A percentile compares a stretch with the other conserved stretches of the same genome.
Evolutionary conservation across 2,113 vertebrate species (phyloP).

Genomic region (Monarcha castaneiventris): DNA sequence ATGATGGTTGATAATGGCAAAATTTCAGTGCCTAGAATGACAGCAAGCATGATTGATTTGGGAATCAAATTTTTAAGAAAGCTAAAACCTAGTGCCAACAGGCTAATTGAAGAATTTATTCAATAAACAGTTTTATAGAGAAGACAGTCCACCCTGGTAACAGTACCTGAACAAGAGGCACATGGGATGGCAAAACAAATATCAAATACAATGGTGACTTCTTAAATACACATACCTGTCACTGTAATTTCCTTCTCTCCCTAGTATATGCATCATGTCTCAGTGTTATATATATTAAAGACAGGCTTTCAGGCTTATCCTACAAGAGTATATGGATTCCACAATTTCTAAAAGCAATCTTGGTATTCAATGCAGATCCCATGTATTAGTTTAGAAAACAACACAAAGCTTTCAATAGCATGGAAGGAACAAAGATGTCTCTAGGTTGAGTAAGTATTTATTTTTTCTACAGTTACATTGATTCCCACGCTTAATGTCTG

Average conservation of each 20-base stretch:
- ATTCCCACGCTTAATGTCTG: not conserved
- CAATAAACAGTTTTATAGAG: not conserved
- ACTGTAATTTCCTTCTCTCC: not conserved
- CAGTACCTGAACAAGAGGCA: not conserved
- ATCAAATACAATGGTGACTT: not conserved
- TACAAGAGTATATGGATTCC: not conserved
- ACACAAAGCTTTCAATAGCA: not conserved
- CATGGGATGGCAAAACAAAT: not conserved
- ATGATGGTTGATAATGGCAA: not conserved
- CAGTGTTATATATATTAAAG: not conserved
- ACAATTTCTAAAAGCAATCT: not conserved
- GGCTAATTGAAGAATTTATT: not conserved
- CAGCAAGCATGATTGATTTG: not conserved
- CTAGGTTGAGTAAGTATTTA: not conserved
- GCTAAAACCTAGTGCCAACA: not conserved
- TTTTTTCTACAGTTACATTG: not conserved
- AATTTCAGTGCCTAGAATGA: not conserved
- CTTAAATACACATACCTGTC: not conserved
- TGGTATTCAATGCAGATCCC: not conserved
- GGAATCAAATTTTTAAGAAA: not conserved
- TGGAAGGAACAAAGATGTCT: not conserved
- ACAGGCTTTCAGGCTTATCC: not conserved
- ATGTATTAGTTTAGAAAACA: not conserved
- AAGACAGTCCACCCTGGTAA: not conserved
- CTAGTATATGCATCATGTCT: fast-evolving